Base-by-base conservation (phyloP, 1,140 invertebrate species). In the Ostrea denselamellosa region DNA sequence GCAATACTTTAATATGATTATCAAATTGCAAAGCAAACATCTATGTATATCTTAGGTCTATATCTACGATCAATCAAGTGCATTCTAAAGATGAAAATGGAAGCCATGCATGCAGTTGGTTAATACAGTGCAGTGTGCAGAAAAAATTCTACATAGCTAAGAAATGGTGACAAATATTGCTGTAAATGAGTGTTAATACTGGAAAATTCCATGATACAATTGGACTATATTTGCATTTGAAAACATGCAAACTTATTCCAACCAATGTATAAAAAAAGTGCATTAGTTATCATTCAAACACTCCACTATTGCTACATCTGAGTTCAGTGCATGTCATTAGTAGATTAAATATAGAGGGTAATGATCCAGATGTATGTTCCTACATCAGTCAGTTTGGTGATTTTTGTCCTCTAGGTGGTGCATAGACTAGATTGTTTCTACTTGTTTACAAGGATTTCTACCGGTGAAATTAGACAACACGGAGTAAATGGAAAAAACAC, bases 331-430 rank as follows among this genome's bases (percentile, higher is more conserved):
- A 77, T 77, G 25, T 77, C 68, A 77, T 77, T 77, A 77, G 68
- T 77, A 77, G 68, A 77, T 77, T 77, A 77, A 77, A 71, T 71
- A 77, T 14, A 77, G 68, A 77, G 22, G 68, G 68, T 77, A 34
- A 77, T 28, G 28, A 34, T 77, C 68, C 68, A 77, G 68, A 77
- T 77, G 68, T 34, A 77, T 14, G 28, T 77, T 34, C 28, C 68
- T 10, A 77, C 68, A 77, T 77, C 25, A 77, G 68, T 77, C 68
- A 77, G 28, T 77, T 34, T 2, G 28, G 25, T 34, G 68, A 7
- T 77, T 77, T 77, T 25, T 28, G 22, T 77, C 68, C 5, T 14
- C 22, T 10, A 25, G 68, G 5, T 77, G 68, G 68, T 77, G 68
- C 68, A 77, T 77, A 77, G 25, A 77, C 68, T 77, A 77, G 28